phyloP scores from a whole-genome alignment of 2,888 invertebrate genomes.

The Eupeodes luniger region DNA sequence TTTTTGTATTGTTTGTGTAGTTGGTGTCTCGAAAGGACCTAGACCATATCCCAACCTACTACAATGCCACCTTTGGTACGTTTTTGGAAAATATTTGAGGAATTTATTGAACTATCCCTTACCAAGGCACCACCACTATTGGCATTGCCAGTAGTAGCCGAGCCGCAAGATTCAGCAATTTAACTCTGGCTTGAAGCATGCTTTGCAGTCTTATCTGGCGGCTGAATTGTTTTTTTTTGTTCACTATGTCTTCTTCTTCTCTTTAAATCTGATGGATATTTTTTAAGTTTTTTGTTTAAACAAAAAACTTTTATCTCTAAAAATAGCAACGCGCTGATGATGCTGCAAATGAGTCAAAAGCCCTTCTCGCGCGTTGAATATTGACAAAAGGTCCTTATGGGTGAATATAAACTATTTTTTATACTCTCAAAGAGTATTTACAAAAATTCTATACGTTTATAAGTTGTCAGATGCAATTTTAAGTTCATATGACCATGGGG shows the following conservation, averaged over 20 bases:
- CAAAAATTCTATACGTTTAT: conserved; percentile 30
- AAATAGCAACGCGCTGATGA: conserved; percentile 41
- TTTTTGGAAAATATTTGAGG: conserved; percentile 74
- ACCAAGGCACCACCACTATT: background rate
- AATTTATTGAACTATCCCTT: conserved; percentile 63
- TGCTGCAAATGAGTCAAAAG: conserved; percentile 67
- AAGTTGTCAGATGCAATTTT: conserved; percentile 71
- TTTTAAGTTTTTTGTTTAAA: background rate
- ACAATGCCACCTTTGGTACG: conserved; percentile 50
- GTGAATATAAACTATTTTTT: conserved; percentile 26
- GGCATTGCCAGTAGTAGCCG: background rate
- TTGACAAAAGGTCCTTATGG: conserved; percentile 60
- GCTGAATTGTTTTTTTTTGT: background rate
- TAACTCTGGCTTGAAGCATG: background rate
- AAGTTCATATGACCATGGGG: conserved; percentile 62
- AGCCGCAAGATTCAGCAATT: conserved; percentile 9
- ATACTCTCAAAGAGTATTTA: background rate
- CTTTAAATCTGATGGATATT: conserved; percentile 57
- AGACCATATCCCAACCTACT: background rate
- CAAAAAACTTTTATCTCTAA: conserved; percentile 54
- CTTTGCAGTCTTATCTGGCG: conserved; percentile 46
- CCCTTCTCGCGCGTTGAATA: background rate
- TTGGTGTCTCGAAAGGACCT: background rate
- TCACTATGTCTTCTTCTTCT: background rate
- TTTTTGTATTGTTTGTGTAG: background rate